Base-by-base conservation (phyloP, 2,888 invertebrate genomes). In the Drepana falcataria region DNA sequence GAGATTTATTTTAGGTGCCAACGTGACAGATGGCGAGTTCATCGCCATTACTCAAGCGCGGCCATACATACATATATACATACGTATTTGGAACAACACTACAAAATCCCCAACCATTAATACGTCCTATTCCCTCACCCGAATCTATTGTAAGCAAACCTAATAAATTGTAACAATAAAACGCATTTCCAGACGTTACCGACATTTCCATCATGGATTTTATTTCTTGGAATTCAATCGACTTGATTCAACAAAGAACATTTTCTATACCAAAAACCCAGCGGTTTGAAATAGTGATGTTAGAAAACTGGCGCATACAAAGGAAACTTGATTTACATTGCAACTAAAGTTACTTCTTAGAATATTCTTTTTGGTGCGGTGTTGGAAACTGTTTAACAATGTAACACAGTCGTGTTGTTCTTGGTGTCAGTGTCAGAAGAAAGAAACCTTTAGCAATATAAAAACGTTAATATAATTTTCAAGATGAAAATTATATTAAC, bases 241-340 rank as follows among this genome's bases (percentile, higher is more conserved):
- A 35, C 35, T 48, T 35, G 37, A 35, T 34, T 48, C 37, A 35
- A 33, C 47, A 47, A 48, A 48, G 53, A 48, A 37, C 7, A 21
- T 34, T 21, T 48, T 34, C 48, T 35, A 47, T 48, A 48, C 48
- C 35, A 6, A 3, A 52, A 49, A 53, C 52, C 51, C 47, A 48
- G 3, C 52, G 48, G 57, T 63, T 61, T 58, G 59, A 60, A 68
- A 68, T 72, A 73, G 65, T 66, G 62, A 59, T 64, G 60, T 65
- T 69, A 64, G 64, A 55, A 68, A 62, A 55, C 51, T 51, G n/a
- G 60, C 53, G 57, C 51, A 58, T 61, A 69, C 75, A 71, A 70
- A 69, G 64, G 59, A 59, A 63, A 60, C 63, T 72, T 68, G 71
- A 73, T 75, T 75, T 71, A 67, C 64, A 69, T 68, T 61, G 61